Conservation (phyloP, 1,140 invertebrate species). For the Caerostris extrusa region DNA sequence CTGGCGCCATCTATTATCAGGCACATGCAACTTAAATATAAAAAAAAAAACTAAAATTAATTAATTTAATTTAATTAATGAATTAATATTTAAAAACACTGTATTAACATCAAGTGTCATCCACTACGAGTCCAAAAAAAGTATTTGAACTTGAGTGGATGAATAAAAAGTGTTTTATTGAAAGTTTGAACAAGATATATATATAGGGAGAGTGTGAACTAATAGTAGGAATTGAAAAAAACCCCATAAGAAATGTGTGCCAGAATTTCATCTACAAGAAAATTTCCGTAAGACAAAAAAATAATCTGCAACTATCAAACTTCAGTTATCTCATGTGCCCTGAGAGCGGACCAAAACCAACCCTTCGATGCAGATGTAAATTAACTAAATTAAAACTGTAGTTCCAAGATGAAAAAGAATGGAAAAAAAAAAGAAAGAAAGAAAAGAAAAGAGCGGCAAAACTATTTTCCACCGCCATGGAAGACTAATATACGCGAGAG, state of each 20-base stretch:
- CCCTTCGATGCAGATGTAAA: constrained; percentile 20
- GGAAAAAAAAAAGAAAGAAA: not conserved
- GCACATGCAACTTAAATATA: too few relatives aligned
- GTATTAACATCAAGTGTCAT: too few relatives aligned
- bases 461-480: not conserved
- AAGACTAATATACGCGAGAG: constrained; percentile 33
- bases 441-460: not conserved
- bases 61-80: too few relatives aligned
- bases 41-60: too few relatives aligned
- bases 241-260: not conserved
- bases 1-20: too few relatives aligned
- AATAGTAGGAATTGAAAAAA: too few relatives aligned
- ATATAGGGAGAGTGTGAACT: too few relatives aligned
- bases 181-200: too few relatives aligned
- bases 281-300: not conserved
- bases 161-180: too few relatives aligned
- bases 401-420: not conserved
- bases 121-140: too few relatives aligned
- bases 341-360: not conserved
- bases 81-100: too few relatives aligned
- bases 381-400: constrained; percentile 33
- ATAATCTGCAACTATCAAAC: not conserved
- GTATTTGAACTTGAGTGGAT: too few relatives aligned
- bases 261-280: not conserved
- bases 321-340: not conserved